Percentiles rank a stretch among this genome's conserved stretches.
phyloP scores from a whole-genome alignment of 2,888 invertebrate species.

The Phorcus lineatus region DNA sequence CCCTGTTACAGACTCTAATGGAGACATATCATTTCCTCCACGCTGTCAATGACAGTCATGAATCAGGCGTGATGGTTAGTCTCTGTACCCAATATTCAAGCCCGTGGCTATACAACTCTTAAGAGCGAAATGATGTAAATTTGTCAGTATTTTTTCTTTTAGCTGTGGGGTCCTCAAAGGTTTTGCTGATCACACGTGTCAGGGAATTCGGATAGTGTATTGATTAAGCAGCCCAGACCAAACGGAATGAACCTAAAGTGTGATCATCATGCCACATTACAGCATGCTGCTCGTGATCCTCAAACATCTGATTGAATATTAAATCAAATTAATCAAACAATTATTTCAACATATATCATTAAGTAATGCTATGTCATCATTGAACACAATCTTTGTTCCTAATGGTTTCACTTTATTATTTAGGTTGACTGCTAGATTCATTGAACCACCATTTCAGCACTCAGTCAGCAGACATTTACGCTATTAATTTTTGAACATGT shows the following conservation, averaged over 20 bases:
- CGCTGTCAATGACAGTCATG: not conserved
- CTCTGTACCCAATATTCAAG: not conserved
- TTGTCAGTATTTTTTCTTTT: not conserved
- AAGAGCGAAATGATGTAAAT: not conserved
- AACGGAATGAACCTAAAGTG: not conserved
- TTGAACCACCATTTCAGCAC: too few species aligned
- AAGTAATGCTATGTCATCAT: too few species aligned
- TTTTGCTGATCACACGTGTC: not conserved
- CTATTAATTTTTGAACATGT: too few species aligned
- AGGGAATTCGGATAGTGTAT: not conserved
- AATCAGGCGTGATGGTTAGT: not conserved
- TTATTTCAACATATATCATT: too few species aligned
- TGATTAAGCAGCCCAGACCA: not conserved
- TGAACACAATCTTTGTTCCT: too few species aligned
- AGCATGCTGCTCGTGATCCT: too few species aligned
- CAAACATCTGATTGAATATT: too few species aligned
- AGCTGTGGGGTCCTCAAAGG: not conserved
- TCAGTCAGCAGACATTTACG: too few species aligned
- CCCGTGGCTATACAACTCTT: not conserved
- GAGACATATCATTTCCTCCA: not conserved
- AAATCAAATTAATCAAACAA: too few species aligned
- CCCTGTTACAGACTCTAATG: not conserved
- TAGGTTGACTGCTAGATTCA: too few species aligned
- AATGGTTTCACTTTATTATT: too few species aligned
- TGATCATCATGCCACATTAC: too few species aligned